phyloP scores from a whole-genome alignment of 2,113 vertebrate genomes.

The Salvator merianae region DNA sequence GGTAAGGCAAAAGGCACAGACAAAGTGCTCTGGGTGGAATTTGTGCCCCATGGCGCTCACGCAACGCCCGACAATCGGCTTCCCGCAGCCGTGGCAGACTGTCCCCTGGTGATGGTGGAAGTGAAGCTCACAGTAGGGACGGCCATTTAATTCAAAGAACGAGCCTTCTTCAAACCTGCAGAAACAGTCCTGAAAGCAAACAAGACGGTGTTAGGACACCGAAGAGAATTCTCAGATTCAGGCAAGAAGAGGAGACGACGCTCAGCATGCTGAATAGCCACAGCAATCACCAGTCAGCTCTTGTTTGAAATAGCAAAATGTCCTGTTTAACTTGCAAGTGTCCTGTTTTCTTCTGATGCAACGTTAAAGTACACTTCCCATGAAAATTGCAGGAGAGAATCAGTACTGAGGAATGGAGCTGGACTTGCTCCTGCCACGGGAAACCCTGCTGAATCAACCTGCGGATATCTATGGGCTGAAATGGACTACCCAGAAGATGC shows the following conservation, averaged over 20 bases:
- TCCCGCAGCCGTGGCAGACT: slow-evolving; percentile 78
- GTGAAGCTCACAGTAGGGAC: slow-evolving; percentile 85
- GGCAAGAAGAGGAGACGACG: background rate
- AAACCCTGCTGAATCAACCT: background rate
- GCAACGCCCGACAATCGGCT: slow-evolving; percentile 83
- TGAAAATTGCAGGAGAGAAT: background rate
- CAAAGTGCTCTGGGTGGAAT: slow-evolving; percentile 93
- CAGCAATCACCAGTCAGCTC: background rate
- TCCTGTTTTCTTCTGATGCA: background rate
- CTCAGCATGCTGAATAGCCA: background rate
- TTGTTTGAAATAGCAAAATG: background rate
- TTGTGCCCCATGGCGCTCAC: slow-evolving; percentile 79
- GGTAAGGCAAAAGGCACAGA: slow-evolving; percentile 86
- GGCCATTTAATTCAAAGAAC: slow-evolving; percentile 87
- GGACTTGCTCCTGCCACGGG: too few species aligned
- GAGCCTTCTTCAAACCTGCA: slow-evolving; percentile 74
- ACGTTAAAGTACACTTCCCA: background rate
- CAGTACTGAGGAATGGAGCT: background rate
- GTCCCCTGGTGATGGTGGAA: slow-evolving; percentile 85
- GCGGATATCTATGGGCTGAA: too few species aligned
- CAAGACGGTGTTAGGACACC: background rate
- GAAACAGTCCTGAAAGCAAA: slow-evolving; percentile 83
- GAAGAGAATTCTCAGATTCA: background rate
- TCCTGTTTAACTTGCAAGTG: background rate
- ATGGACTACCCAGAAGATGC: background rate